Base-by-base conservation (phyloP, 2,888 invertebrate species). In the Schizaphis graminum region DNA sequence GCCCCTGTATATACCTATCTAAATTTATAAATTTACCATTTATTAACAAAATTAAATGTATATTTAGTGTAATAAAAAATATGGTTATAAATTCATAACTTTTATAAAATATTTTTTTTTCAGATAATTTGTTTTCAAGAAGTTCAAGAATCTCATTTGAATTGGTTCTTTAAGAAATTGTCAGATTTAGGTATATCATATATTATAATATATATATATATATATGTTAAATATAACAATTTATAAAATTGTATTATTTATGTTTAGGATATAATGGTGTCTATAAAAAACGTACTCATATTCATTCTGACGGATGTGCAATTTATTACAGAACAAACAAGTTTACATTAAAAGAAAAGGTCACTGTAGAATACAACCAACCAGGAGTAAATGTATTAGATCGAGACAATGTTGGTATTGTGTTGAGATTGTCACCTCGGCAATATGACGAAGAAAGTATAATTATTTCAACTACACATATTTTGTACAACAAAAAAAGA, bases 121-220 rank as follows among this genome's bases (percentile, higher is more conserved):
- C 96, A 98, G 98, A 97, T 98, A 94, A 95, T 98, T 94, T 98
- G 98, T 95, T 96, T 99, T 16, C 99, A 99, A 97, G 99, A 99
- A 97, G 98, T 99, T 89, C 98, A 99, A 96, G 96, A 96, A 26
- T 96, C 97, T n/a, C 98, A 98, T 96, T 96, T 98, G 93, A 95
- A 96, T 24, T 96, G 96, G 91, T 97, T 97, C 95, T 97, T 96
- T 95, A 96, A 95, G 49, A 88, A 95, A 53, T 95, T 97, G 57
- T 95, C 95, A 89, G 94, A 95, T 91, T 95, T 96, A 95, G 96
- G 96, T 96, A 95, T 95, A 95, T 95, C 26, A 47, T 88, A 61
- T 93, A 41, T 49, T 61, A 56, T 44, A n/a, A n/a, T n/a, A n/a
- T n/a, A n/a, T n/a, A n/a, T n/a, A n/a, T n/a, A n/a, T n/a, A n/a